Evolutionary conservation across 1,140 invertebrate species (phyloP), one percentile per base, ranked within the genome.

Genomic region (Leptestheria dahalacensis): DNA sequence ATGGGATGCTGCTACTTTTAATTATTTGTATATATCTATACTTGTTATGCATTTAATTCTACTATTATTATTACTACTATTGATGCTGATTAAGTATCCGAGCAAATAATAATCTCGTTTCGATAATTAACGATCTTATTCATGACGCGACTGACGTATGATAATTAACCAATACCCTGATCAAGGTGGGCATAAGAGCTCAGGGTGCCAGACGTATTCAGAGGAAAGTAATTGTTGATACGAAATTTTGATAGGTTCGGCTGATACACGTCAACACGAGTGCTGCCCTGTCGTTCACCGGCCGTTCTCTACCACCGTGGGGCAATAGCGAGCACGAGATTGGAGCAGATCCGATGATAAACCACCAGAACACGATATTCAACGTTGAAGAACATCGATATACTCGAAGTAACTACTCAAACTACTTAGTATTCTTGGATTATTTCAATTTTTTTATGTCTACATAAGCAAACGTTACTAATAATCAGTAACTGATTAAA

Each of bases 351-450:
- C 79, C 84, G 64, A 76, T 84, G 3, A 66, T 88, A 2, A 79
- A 82, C 48, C 88, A 94, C 69, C 81, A 85, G 61, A 86, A 93
- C 70, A 84, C 88, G 15, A 77, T 95, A 2, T 97, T 93, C 92
- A 97, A 97, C 77, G 93, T 97, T 9, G 93, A 97, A 71, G 94
- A 97, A 68, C 94, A 97, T 75, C 78, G 91, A 48, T 97, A 95
- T 68, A 95, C 91, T 0, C 90, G 88, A 78, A 85, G 88, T 85
- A 76, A 74, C 74, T 6, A 9, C 15, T 41, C 33, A 9, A 9
- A 41, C 33, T n/a, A n/a, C n/a, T n/a, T n/a, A n/a, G n/a, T n/a
- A n/a, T 68, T 29, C 60, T 10, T 9, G 10, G 56, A 24, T 18
- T 18, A 21, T 49, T 12, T 26, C 26, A 57, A 50, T 3, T 48